Conservation (phyloP, 2,888 invertebrate species). For the Eilema depressum region DNA sequence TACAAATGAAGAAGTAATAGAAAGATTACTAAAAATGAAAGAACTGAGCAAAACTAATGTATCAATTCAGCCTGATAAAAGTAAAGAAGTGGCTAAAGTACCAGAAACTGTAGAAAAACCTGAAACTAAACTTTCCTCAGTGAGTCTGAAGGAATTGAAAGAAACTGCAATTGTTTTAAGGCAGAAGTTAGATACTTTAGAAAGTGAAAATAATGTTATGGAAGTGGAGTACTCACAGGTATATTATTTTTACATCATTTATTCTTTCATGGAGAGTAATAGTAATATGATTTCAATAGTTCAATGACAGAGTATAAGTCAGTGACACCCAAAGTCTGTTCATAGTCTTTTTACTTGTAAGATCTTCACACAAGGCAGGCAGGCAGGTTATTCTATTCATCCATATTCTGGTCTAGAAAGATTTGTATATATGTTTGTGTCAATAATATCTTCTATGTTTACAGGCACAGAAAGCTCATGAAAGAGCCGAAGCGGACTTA, state of each 20-base stretch:
- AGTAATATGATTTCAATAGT: too few relatives aligned
- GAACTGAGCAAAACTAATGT: constrained; percentile 50
- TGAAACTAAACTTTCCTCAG: constrained; percentile 54
- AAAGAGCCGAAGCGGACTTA: constrained; percentile 82
- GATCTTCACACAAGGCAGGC: too few relatives aligned
- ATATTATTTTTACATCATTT: constrained; percentile 6
- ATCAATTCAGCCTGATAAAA: constrained; percentile 24
- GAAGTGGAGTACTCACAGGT: constrained; percentile 80
- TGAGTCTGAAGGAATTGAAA: constrained; percentile 77
- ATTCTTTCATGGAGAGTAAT: background rate
- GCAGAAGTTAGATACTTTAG: constrained; percentile 75
- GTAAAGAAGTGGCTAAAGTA: constrained; percentile 25
- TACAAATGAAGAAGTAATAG: constrained; percentile 57
- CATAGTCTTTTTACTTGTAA: too few relatives aligned
- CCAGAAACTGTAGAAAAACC: constrained; percentile 22
- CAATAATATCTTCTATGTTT: constrained; percentile 29
- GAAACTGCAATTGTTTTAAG: constrained; percentile 74
- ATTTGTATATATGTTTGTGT: too few relatives aligned
- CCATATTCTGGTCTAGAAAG: too few relatives aligned
- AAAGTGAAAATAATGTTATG: constrained; percentile 79
- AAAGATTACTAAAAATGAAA: constrained; percentile 60
- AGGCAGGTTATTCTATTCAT: too few relatives aligned
- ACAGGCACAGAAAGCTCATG: constrained; percentile 75
- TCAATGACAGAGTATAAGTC: too few relatives aligned
- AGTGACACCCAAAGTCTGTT: too few relatives aligned